Evolutionary conservation across 2,888 invertebrate genomes (phyloP).

Genomic region (Pterobdella sp.): DNA sequence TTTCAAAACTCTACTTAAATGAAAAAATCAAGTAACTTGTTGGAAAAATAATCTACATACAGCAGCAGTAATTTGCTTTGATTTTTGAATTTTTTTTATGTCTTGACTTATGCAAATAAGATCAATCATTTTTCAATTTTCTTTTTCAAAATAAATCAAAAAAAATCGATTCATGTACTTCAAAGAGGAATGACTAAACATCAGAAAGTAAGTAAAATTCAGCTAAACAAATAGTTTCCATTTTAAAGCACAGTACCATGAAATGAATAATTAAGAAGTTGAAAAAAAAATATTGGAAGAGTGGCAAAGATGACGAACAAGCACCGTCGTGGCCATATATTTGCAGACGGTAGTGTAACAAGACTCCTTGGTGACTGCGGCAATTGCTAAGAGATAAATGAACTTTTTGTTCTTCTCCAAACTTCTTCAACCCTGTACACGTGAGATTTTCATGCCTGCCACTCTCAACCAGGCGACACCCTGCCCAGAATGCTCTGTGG

Average conservation of each 20-base stretch:
- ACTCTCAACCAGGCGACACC: slow-evolving; percentile 31
- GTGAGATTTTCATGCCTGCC: slow-evolving; percentile 24
- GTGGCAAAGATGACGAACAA: slow-evolving; percentile 22
- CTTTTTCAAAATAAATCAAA: too few relatives aligned
- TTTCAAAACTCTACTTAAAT: neutral
- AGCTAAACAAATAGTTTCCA: too few relatives aligned
- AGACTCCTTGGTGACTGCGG: slow-evolving; percentile 33
- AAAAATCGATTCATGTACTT: too few relatives aligned
- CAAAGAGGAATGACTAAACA: too few relatives aligned
- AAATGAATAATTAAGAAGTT: too few relatives aligned
- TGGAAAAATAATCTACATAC: neutral
- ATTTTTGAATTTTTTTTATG: too few relatives aligned
- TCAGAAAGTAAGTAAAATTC: too few relatives aligned
- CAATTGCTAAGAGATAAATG: slow-evolving; percentile 38
- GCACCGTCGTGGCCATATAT: slow-evolving; percentile 34
- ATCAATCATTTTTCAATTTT: too few relatives aligned
- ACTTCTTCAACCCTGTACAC: slow-evolving; percentile 33
- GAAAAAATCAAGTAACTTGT: neutral
- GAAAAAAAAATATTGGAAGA: too few relatives aligned
- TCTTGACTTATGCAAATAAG: too few relatives aligned
- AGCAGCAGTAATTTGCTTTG: neutral
- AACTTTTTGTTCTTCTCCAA: slow-evolving; percentile 30
- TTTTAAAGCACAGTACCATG: too few relatives aligned
- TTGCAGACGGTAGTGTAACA: slow-evolving; percentile 35
- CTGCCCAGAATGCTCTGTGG: slow-evolving; percentile 33